Evolutionary conservation across 2,888 invertebrate species (phyloP).

Genomic region (Sussaba pulchella): DNA sequence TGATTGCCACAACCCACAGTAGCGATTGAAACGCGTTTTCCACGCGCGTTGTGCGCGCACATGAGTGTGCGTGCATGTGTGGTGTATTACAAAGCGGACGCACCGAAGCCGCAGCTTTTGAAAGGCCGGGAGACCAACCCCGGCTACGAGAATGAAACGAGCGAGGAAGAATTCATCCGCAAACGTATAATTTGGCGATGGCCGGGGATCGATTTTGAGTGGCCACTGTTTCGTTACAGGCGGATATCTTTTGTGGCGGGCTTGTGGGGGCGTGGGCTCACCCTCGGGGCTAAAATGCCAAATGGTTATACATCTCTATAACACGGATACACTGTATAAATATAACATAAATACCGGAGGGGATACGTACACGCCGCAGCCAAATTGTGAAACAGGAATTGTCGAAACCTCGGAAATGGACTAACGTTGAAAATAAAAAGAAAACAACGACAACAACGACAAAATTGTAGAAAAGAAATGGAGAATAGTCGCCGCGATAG

Average conservation of each 20-base stretch:
- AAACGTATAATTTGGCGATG: slow-evolving; percentile 82
- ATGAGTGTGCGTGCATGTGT: not conserved
- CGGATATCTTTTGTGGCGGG: slow-evolving; percentile 83
- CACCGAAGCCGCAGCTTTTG: slow-evolving; percentile 58
- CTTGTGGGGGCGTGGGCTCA: slow-evolving; percentile 83
- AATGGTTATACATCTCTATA: slow-evolving; percentile 79
- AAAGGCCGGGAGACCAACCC: slow-evolving; percentile 26
- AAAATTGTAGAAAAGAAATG: slow-evolving; percentile 26
- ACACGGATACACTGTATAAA: slow-evolving; percentile 49
- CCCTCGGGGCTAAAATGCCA: slow-evolving; percentile 82
- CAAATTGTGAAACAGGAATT: slow-evolving; percentile 62
- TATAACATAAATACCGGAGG: slow-evolving; percentile 6
- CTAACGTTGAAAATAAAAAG: slow-evolving; percentile 48
- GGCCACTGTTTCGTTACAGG: slow-evolving; percentile 82
- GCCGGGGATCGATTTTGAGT: slow-evolving; percentile 81
- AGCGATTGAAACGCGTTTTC: slow-evolving; percentile 20
- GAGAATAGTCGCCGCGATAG: slow-evolving; percentile 27
- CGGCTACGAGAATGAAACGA: slow-evolving; percentile 60
- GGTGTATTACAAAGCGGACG: slow-evolving; percentile 55
- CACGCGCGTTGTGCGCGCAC: not conserved
- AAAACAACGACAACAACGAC: slow-evolving; percentile 45
- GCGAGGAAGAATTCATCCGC: slow-evolving; percentile 77
- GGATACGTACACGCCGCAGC: slow-evolving; percentile 2
- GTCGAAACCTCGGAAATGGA: slow-evolving; percentile 52
- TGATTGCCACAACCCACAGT: slow-evolving; percentile 44